Base-by-base conservation (phyloP, 2,113 vertebrate genomes). In the Malurus melanocephalus region DNA sequence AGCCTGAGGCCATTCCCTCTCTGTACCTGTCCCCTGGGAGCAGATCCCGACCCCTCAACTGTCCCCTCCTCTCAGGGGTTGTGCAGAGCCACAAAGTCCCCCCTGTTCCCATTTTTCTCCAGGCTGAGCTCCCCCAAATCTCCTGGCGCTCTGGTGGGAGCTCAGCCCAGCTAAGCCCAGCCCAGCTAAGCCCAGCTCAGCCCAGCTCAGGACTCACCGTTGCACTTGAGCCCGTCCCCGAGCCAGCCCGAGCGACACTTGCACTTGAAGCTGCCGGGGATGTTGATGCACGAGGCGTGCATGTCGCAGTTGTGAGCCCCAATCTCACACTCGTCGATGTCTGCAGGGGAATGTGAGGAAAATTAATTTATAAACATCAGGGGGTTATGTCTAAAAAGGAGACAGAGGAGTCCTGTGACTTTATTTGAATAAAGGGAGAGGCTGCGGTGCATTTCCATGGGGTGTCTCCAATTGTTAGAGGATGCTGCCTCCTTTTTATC, bases 261-360 rank as follows among this genome's bases (percentile, higher is more conserved):
- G 96, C 99, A 99, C 80, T 98, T 98, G 95, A 99, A 99, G 96
- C 98, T 99, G 30, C 99, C 98, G 0, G 98, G 99, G 42, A 98
- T 66, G 20, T 99, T 99, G 96, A 99, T 96, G 82, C 98, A 99
- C 69, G 98, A 98, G 2, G 99, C 97, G 0, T 99, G 98, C 96
- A 98, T 94, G 96, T 99, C 98, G 2, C 99, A 99, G 95, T 98
- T 98, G 94, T 99, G 98, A 64, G 98, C 98, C 9, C 98, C 98
- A 0, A 99, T 97, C 95, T 99, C 98, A 65, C 98, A 99, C 80
- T 99, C 98, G 0, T 99, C 98, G 12, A 99, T 92, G 84, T 99
- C 99, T 99, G 88, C n/a, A 85, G n/a, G 53, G 73, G 48, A 38
- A 38, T 38, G 38, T 11, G 38, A 38, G 38, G 38, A 38, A 38